These are phyloP conservation scores for Timandra comae DNA, from an alignment of 2,888 invertebrate genomes.

Conservation along the genomic window DNA sequence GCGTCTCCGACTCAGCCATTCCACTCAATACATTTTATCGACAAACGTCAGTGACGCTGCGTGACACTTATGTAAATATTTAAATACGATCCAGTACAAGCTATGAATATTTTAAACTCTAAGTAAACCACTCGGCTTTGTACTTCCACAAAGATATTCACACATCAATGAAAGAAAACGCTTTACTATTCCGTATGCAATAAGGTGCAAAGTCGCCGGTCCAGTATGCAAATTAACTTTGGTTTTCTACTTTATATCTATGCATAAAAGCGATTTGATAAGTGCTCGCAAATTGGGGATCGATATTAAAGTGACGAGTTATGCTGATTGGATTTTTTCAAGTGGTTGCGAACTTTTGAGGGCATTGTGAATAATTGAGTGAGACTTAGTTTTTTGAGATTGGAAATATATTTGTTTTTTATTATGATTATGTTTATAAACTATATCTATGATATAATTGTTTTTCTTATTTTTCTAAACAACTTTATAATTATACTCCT, in stretches of 20 bases:
- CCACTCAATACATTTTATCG: slow-evolving; percentile 72
- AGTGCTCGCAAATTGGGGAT: slow-evolving; percentile 71
- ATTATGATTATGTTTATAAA: slow-evolving; percentile 16
- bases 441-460: too few relatives aligned
- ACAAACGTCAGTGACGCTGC: slow-evolving; percentile 70
- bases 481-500: too few relatives aligned
- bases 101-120: slow-evolving; percentile 78
- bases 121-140: slow-evolving; percentile 71
- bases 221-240: slow-evolving; percentile 29
- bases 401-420: slow-evolving; percentile 32
- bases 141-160: slow-evolving; percentile 50
- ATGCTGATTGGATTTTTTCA: slow-evolving; percentile 76
- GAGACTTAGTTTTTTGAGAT: slow-evolving; percentile 56
- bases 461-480: too few relatives aligned
- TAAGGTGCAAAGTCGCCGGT: slow-evolving; percentile 47
- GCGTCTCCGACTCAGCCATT: slow-evolving; percentile 16
- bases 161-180: slow-evolving; percentile 49
- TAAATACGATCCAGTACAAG: slow-evolving; percentile 78
- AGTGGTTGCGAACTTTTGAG: slow-evolving; percentile 44
- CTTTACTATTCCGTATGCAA: slow-evolving; percentile 36
- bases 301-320: slow-evolving; percentile 73
- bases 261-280: slow-evolving; percentile 72
- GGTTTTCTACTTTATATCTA: slow-evolving; percentile 56
- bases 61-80: slow-evolving; percentile 79
- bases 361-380: slow-evolving; percentile 71